Percentiles rank a stretch among this genome's conserved stretches.
Evolutionary conservation across 2,113 vertebrate genomes (phyloP).

Genomic region (Alaudala cheleensis): DNA sequence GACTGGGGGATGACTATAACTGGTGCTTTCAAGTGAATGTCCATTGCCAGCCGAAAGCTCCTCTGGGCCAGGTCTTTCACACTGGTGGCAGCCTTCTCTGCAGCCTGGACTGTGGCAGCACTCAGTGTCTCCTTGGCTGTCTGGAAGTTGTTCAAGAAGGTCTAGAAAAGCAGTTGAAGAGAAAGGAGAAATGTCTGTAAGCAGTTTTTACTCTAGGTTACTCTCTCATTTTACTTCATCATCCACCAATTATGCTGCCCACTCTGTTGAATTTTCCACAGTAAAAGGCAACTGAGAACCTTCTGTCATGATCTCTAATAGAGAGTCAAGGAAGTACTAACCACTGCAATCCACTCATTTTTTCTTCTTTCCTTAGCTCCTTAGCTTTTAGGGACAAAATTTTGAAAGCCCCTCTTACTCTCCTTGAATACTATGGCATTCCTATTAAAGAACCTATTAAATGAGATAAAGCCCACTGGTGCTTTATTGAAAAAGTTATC

Average conservation of each 20-base stretch:
- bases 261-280: background rate
- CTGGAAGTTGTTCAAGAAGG: slow-evolving; percentile 92
- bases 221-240: background rate
- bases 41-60: slow-evolving; percentile 87
- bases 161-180: slow-evolving; percentile 67
- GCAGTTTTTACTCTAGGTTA: background rate
- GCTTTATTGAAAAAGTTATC: background rate
- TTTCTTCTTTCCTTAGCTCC: background rate
- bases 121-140: slow-evolving; percentile 81
- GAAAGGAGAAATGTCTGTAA: background rate
- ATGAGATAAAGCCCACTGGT: background rate
- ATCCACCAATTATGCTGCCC: background rate
- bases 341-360: background rate
- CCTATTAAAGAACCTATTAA: background rate
- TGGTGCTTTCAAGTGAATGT: slow-evolving; percentile 90
- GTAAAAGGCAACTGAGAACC: background rate
- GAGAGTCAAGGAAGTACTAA: background rate
- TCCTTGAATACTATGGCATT: background rate
- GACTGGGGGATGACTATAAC: slow-evolving; percentile 92
- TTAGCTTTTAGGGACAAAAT: background rate
- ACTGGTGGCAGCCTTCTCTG: slow-evolving; percentile 87
- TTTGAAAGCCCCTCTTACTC: background rate
- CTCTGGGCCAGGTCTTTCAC: slow-evolving; percentile 90
- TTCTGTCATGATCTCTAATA: background rate
- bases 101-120: slow-evolving; percentile 83